Evolutionary conservation across 1,140 invertebrate species (phyloP).

Genomic region (Chlorops oryzae): DNA sequence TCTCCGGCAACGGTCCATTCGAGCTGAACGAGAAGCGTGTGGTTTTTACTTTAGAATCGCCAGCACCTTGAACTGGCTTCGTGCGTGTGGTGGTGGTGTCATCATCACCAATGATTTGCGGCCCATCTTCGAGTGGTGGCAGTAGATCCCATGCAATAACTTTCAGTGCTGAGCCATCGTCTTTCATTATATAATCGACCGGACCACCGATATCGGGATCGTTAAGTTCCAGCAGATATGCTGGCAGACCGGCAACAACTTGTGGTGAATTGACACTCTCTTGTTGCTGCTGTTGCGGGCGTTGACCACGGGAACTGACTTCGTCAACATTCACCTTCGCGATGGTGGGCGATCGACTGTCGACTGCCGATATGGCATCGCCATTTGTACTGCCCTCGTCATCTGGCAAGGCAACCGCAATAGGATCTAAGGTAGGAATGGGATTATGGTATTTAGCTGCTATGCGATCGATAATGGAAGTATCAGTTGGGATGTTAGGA

Average conservation of each 20-base stretch:
- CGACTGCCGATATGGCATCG: slow-evolving; percentile 13
- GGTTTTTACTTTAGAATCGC: slow-evolving; percentile 28
- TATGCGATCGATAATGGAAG: slow-evolving; percentile 17
- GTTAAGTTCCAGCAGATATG: slow-evolving; percentile 34
- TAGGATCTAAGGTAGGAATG: slow-evolving; percentile 44
- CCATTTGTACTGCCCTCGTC: slow-evolving; percentile 8
- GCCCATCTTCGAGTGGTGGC: slow-evolving; percentile 26
- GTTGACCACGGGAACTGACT: background rate
- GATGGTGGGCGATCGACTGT: slow-evolving; percentile 26
- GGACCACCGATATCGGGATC: slow-evolving; percentile 37
- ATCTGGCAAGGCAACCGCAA: slow-evolving; percentile 34
- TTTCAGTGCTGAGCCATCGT: slow-evolving; percentile 25
- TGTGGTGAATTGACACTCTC: slow-evolving; percentile 15
- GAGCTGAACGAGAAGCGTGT: slow-evolving; percentile 30
- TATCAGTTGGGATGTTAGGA: slow-evolving; percentile 15
- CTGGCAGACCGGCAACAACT: slow-evolving; percentile 20
- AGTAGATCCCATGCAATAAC: slow-evolving; percentile 44
- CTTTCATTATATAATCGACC: slow-evolving; percentile 29
- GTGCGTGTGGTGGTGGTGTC: slow-evolving; percentile 14
- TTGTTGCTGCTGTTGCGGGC: background rate
- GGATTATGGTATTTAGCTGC: slow-evolving; percentile 33
- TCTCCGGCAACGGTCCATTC: slow-evolving; percentile 15
- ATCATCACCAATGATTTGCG: slow-evolving; percentile 28
- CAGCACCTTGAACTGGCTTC: slow-evolving; percentile 22
- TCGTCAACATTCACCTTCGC: slow-evolving; percentile 30